Conservation (phyloP, 2,113 vertebrate species). For the Smithornis capensis region DNA sequence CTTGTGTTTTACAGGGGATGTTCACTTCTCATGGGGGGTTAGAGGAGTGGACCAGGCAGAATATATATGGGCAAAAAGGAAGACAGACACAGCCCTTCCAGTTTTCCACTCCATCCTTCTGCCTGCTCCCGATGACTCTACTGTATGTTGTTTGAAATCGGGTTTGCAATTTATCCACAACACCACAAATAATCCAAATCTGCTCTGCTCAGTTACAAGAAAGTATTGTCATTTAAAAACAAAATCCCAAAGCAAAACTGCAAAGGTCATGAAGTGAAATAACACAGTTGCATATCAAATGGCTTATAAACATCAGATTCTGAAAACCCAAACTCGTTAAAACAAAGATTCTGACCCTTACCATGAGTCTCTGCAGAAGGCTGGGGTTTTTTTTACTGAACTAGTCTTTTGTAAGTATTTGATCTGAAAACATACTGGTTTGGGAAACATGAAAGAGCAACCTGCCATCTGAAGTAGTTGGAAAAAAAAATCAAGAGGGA, state of each 20-base stretch:
- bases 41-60: neutral
- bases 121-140: fast-evolving
- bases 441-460: neutral
- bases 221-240: neutral
- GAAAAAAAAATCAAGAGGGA: neutral
- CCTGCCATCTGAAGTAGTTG: neutral
- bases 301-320: neutral
- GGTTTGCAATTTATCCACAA: neutral
- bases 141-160: neutral
- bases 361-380: neutral
- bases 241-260: neutral
- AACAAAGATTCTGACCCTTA: neutral
- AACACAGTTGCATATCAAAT: neutral
- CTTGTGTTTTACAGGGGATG: fast-evolving
- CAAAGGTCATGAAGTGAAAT: neutral
- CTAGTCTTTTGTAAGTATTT: neutral
- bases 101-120: neutral
- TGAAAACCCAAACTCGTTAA: neutral
- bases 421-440: fast-evolving
- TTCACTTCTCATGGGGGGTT: neutral
- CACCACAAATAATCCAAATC: neutral
- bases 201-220: neutral
- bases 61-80: neutral
- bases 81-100: neutral
- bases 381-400: neutral